Evolutionary conservation across 1,140 invertebrate genomes (phyloP), one percentile per base, ranked within the genome.

Genomic region (Contarinia nasturtii): DNA sequence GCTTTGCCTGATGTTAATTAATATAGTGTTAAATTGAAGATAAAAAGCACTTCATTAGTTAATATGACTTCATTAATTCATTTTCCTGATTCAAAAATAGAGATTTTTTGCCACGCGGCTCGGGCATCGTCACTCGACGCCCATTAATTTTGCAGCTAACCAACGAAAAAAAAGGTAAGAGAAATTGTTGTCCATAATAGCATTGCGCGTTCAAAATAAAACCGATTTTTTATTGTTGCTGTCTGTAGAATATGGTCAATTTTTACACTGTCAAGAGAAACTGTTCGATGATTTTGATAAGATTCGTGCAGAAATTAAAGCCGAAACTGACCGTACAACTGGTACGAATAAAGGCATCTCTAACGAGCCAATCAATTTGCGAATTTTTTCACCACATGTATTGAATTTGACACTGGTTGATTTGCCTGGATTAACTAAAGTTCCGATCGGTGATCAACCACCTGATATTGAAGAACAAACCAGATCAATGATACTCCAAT

Each of bases 301-400:
- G 10, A 19, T 45, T 44, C 66, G 86, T 7, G 54, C 68, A 53
- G 88, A 93, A 70, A 91, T 93, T 56, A 79, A 86, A 58, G 57
- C 59, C 15, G 79, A 92, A 68, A 93, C 89, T 0, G 77, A 86
- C 18, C 64, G 80, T 50, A 74, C 83, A 64, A 85, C 51, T 10
- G 89, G 89, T 2, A 65, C 57, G n/a, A 46, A 38, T 12, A 46
- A 46, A 38, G 33, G 19, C 1, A 46, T 46, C 2, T 21, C 15
- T 38, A 10, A 18, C 2, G 33, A 37, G 2, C 15, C 33, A 1
- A 92, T 93, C 53, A 83, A 76, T 57, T 67, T 93, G 41, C 92
- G 88, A 64, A 86, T 79, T 52, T 91, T 69, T 60, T 92, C 88
- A 1, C 45, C 34, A 7, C 17, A 38, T 11, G 19, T 19, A 21